A percentile compares a stretch with the other conserved stretches of the same genome.
Conservation (phyloP, 1,140 invertebrate species). For the Protaetia brevitarsis region DNA sequence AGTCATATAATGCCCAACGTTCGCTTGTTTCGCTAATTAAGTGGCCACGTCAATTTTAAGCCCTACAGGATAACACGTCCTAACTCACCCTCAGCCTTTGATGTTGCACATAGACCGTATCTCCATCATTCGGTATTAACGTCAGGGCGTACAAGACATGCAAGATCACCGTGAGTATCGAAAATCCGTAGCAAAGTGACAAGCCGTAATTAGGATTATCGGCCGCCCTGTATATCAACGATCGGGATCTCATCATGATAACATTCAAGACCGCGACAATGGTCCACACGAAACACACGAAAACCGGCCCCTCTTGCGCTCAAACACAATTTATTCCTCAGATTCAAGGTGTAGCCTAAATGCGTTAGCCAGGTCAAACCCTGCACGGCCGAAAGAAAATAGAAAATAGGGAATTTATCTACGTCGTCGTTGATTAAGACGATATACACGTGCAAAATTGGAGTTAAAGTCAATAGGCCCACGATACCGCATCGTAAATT, state of each 20-base stretch:
- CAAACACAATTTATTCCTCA: conserved; percentile 60
- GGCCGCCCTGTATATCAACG: conserved; percentile 36
- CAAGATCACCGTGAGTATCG: conserved; percentile 52
- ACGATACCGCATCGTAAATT: conserved; percentile 60
- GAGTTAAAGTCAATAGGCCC: conserved; percentile 60
- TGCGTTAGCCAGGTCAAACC: conserved; percentile 77
- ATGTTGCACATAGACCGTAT: conserved; percentile 30
- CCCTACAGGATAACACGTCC: not conserved
- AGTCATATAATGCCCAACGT: no score
- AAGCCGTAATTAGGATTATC: conserved; percentile 46
- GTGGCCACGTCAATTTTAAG: not conserved
- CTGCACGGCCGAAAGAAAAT: conserved; percentile 65
- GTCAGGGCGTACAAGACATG: conserved; percentile 61
- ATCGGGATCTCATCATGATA: conserved; percentile 53
- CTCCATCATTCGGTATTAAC: conserved; percentile 55
- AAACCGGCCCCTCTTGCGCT: conserved; percentile 69
- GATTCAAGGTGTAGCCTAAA: conserved; percentile 66
- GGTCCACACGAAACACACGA: conserved; percentile 64
- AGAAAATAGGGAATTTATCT: conserved; percentile 58
- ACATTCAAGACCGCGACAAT: conserved; percentile 60
- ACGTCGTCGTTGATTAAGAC: conserved; percentile 43
- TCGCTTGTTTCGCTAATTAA: not conserved
- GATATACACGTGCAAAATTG: conserved; percentile 62
- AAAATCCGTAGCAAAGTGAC: conserved; percentile 50
- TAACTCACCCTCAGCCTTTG: conserved; percentile 8